Conservation (phyloP, 2,888 invertebrate species). For the Drosophila dives region DNA sequence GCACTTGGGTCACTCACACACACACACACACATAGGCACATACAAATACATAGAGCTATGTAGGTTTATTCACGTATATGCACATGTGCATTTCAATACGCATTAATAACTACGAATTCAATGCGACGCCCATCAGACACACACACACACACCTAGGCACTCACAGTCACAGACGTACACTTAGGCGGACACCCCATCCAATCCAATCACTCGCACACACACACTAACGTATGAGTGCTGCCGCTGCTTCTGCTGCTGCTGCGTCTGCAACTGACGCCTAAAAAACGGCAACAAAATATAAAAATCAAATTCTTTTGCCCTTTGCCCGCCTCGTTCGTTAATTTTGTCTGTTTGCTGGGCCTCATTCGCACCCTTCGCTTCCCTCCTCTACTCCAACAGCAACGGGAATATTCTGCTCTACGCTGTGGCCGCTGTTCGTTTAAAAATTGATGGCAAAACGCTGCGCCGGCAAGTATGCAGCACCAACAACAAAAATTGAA, state of each 20-base stretch:
- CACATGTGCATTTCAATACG: constrained; percentile 74
- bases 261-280: constrained; percentile 74
- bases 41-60: constrained; percentile 25
- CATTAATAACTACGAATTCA: constrained; percentile 79
- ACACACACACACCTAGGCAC: constrained; percentile 16
- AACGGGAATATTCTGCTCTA: constrained; percentile 18
- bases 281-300: constrained; percentile 77
- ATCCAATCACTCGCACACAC: constrained; percentile 21
- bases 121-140: constrained; percentile 69
- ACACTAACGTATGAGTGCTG: constrained; percentile 1
- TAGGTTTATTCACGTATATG: constrained; percentile 20
- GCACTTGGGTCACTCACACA: constrained; percentile 26
- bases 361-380: constrained; percentile 41
- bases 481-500: constrained; percentile 45
- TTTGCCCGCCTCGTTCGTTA: constrained; percentile 68
- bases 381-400: neutral
- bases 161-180: constrained; percentile 19
- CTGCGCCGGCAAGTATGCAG: constrained; percentile 53
- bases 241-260: constrained; percentile 48
- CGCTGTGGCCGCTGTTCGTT: constrained; percentile 41
- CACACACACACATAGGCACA: constrained; percentile 16
- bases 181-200: constrained; percentile 26
- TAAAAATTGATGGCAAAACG: constrained; percentile 51
- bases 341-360: constrained; percentile 59
- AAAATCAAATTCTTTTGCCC: constrained; percentile 73